A percentile compares a stretch with the other conserved stretches of the same genome.
Conservation (phyloP, 2,888 invertebrate genomes). For the Dusona sp. region DNA sequence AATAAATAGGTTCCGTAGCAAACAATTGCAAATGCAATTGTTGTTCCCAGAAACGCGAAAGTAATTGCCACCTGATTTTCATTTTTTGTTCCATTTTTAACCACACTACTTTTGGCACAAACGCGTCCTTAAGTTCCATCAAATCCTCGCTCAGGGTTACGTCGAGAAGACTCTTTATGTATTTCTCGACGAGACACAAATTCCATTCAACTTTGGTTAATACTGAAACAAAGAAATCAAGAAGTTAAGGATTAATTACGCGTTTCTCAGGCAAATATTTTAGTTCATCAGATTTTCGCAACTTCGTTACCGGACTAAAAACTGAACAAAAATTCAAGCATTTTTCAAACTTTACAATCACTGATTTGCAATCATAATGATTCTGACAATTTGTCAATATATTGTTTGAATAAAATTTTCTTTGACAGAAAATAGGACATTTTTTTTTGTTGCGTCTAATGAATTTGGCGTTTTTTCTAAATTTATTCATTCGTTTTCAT, state of each 20-base stretch:
- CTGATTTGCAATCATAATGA: too few relatives aligned
- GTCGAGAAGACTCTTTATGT: slow-evolving; percentile 74
- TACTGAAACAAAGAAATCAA: slow-evolving; percentile 38
- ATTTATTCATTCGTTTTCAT: too few relatives aligned
- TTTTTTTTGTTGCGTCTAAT: too few relatives aligned
- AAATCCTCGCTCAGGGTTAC: slow-evolving; percentile 74
- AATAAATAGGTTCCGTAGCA: slow-evolving; percentile 74
- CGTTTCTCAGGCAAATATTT: too few relatives aligned
- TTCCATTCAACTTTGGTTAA: slow-evolving; percentile 72
- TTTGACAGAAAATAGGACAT: too few relatives aligned
- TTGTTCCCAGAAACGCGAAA: slow-evolving; percentile 76
- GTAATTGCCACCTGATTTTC: slow-evolving; percentile 64
- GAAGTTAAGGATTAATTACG: neutral
- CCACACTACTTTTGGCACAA: slow-evolving; percentile 78
- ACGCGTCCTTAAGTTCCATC: slow-evolving; percentile 76
- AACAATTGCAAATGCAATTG: slow-evolving; percentile 80
- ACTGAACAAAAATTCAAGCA: too few relatives aligned
- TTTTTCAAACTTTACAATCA: too few relatives aligned
- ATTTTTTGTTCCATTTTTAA: slow-evolving; percentile 74
- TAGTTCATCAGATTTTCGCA: too few relatives aligned
- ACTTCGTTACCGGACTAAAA: too few relatives aligned
- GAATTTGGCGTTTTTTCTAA: too few relatives aligned
- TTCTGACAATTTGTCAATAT: too few relatives aligned
- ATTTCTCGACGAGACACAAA: slow-evolving; percentile 70
- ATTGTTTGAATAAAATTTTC: too few relatives aligned